These are phyloP conservation scores for Muscina levida DNA, from an alignment of 2,888 invertebrate genomes.

Conservation along the genomic window DNA sequence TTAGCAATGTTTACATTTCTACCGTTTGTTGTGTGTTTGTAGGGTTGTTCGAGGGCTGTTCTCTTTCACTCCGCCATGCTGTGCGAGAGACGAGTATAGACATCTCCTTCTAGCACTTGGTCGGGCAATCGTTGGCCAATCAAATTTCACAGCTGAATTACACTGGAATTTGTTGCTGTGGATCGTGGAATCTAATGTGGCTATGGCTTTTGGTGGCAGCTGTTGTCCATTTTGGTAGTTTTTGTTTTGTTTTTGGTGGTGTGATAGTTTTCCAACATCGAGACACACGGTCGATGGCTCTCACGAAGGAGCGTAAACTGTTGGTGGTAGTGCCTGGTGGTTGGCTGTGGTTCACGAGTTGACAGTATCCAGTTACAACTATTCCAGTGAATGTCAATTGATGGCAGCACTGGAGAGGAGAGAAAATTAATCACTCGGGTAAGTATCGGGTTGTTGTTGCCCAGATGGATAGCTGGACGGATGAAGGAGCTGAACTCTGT, in stretches of 20 bases:
- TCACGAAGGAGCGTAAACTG: not conserved
- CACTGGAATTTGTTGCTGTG: constrained; percentile 52
- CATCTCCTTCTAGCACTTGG: constrained; percentile 4
- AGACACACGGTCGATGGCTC: not conserved
- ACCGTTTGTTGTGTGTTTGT: not conserved
- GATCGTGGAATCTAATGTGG: constrained; percentile 59
- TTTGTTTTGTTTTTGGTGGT: not conserved
- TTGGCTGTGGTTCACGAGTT: constrained; percentile 5
- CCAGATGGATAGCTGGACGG: not conserved
- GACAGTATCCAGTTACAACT: constrained; percentile 25
- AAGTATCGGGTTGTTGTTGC: constrained; percentile 6
- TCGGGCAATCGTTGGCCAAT: constrained; percentile 36
- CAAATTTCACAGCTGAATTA: not conserved
- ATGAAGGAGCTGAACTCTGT: no score
- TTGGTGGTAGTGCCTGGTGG: not conserved
- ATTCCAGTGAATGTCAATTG: constrained; percentile 47
- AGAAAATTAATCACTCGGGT: constrained; percentile 56
- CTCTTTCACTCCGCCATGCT: no score
- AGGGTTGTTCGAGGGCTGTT: not conserved
- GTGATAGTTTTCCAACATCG: constrained; percentile 6
- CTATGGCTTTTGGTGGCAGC: constrained; percentile 13
- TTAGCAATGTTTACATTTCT: no score
- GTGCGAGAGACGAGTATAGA: no score
- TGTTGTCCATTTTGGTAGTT: constrained; percentile 20
- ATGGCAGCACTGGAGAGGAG: constrained; percentile 50